phyloP scores from a whole-genome alignment of 2,888 invertebrate species.

The Cryptophagus acutangulus region DNA sequence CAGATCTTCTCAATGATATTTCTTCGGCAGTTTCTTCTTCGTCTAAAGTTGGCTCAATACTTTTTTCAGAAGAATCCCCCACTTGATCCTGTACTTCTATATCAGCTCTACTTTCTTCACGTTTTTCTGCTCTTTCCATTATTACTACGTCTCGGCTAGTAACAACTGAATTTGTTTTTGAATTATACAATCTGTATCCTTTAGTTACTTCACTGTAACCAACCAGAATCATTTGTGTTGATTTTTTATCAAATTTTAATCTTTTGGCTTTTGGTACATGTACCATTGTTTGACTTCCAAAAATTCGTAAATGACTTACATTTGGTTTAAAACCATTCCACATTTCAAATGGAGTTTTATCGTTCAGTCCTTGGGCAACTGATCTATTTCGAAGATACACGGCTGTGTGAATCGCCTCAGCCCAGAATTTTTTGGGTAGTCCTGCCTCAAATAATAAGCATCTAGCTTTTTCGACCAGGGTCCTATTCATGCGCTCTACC shows the following conservation, averaged over 20 bases:
- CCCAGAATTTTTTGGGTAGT: constrained; percentile 15
- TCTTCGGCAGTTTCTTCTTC: too few relatives aligned
- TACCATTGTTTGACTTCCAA: constrained; percentile 15
- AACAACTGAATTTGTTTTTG: too few relatives aligned
- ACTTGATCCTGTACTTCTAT: too few relatives aligned
- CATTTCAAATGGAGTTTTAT: constrained; percentile 13
- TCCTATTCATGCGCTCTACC: constrained; percentile 39
- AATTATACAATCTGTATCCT: too few relatives aligned
- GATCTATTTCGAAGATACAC: constrained; percentile 15
- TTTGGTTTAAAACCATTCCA: constrained; percentile 16
- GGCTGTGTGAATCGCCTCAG: constrained; percentile 15
- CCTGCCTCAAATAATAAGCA: constrained; percentile 13
- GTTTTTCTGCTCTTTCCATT: too few relatives aligned
- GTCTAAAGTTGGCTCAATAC: too few relatives aligned
- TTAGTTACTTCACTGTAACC: constrained; percentile 10
- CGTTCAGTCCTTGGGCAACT: constrained; percentile 6
- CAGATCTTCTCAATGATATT: too few relatives aligned
- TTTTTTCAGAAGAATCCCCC: too few relatives aligned
- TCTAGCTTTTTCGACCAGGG: constrained; percentile 12
- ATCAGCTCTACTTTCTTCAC: too few relatives aligned
- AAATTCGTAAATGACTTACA: constrained; percentile 14
- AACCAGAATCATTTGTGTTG: constrained; percentile 11
- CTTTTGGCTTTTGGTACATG: constrained; percentile 14
- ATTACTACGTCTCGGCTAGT: too few relatives aligned
- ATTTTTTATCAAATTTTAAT: constrained; percentile 18